These are phyloP conservation scores for Plectus sambesii DNA, from an alignment of 1,140 invertebrate species.

Conservation along the genomic window DNA sequence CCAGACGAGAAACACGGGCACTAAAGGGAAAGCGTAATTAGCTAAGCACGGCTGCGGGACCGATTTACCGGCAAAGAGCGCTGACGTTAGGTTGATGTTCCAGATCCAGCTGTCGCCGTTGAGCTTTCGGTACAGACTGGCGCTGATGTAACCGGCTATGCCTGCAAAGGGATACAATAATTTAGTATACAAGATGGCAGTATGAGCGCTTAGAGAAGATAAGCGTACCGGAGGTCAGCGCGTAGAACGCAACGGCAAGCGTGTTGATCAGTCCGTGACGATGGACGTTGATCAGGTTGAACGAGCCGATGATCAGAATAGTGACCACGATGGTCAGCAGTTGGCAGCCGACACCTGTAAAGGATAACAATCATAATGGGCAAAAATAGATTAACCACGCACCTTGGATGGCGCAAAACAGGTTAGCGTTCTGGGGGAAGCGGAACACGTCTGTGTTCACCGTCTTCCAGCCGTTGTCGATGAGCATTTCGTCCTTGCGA, in stretches of 20 bases:
- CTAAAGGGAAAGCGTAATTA: constrained; percentile 37
- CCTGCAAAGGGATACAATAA: constrained; percentile 33
- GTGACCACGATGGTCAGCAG: constrained; percentile 50
- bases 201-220: too few species aligned
- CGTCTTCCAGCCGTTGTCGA: constrained; percentile 54
- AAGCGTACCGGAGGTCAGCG: constrained; percentile 49
- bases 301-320: constrained; percentile 51
- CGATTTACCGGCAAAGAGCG: constrained; percentile 50
- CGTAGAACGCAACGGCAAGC: constrained; percentile 51
- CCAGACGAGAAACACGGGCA: constrained; percentile 53
- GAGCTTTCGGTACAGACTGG: constrained; percentile 50
- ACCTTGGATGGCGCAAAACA: constrained; percentile 53
- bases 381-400: constrained; percentile 8
- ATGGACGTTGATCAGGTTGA: constrained; percentile 53
- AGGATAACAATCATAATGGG: neutral
- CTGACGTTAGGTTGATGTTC: constrained; percentile 52
- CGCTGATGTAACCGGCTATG: constrained; percentile 51
- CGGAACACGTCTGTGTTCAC: constrained; percentile 54
- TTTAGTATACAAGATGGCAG: neutral
- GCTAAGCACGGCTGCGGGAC: constrained; percentile 3
- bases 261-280: too few species aligned
- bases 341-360: constrained; percentile 50
- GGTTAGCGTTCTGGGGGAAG: constrained; percentile 48
- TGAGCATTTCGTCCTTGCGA: constrained; percentile 47
- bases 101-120: constrained; percentile 52